Conservation (phyloP, 2,888 invertebrate genomes). For the Sarcophaga carnaria region DNA sequence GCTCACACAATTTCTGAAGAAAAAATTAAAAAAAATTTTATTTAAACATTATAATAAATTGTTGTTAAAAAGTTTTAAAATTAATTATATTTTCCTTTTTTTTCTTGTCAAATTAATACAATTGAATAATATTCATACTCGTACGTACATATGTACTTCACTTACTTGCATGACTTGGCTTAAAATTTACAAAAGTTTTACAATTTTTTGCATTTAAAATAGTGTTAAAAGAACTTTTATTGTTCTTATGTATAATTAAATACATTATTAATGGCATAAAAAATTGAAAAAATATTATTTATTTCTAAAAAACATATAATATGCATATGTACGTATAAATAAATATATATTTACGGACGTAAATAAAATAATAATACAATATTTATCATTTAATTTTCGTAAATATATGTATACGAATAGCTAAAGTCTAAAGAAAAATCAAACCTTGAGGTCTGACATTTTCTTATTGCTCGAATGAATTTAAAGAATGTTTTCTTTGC, state of each 20-base stretch:
- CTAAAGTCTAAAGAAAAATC: slow-evolving; percentile 23
- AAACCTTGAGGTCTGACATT: slow-evolving; percentile 64
- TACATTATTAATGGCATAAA: slow-evolving; percentile 46
- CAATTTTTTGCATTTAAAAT: slow-evolving; percentile 38
- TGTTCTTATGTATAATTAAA: slow-evolving; percentile 48
- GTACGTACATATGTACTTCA: not conserved
- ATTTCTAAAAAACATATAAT: slow-evolving; percentile 25
- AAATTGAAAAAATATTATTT: slow-evolving; percentile 33
- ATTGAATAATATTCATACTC: no score
- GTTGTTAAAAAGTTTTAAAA: slow-evolving; percentile 40
- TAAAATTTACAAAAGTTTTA: slow-evolving; percentile 14
- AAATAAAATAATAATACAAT: slow-evolving; percentile 13
- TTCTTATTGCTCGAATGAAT: slow-evolving; percentile 61
- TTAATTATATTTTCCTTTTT: slow-evolving; percentile 22
- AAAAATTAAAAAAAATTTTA: not conserved
- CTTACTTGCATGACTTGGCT: slow-evolving; percentile 18
- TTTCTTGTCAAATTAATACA: slow-evolving; percentile 36
- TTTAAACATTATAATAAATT: slow-evolving; percentile 21
- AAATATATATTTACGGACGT: not conserved
- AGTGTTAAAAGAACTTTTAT: slow-evolving; percentile 56
- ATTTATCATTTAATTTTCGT: slow-evolving; percentile 44
- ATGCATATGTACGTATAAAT: not conserved
- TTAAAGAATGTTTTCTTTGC: slow-evolving; percentile 56
- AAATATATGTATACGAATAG: not conserved
- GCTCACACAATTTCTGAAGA: not conserved